Evolutionary conservation across 2,888 invertebrate species (phyloP), one percentile per base, ranked within the genome.

Genomic region (Troides aeacus): DNA sequence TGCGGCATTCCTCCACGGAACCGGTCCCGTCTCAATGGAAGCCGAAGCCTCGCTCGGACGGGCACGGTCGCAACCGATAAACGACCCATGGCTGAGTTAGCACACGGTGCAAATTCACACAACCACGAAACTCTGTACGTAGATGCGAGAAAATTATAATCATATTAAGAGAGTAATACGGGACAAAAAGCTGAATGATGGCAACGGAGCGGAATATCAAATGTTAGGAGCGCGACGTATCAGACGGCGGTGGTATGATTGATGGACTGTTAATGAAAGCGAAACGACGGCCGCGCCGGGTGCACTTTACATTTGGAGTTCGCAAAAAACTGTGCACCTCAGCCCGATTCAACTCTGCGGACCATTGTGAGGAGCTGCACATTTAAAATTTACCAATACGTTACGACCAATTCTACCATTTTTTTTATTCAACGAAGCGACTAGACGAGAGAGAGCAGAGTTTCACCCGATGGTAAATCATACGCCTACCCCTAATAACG

Each of bases 11-110:
- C 90, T 80, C 79, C 79, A 76, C 81, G 79, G 79, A 90, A 91
- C 92, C 91, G 90, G 91, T 91, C 85, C 78, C 71, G 71, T 75
- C 85, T 90, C 89, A 91, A 90, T 91, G 87, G 85, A 84, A 81
- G 86, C 88, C 90, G 88, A 87, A 79, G 77, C 74, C 72, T 74
- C 74, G 75, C 74, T 73, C 70, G 63, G 74, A 67, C 70, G 68
- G 64, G 46, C 50, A 66, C 71, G 58, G 64, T 62, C 66, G 64
- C 81, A 76, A 78, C 75, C 79, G 71, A 85, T 81, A 85, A 66
- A 72, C 78, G 77, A 81, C 83, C 79, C 76, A 84, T 79, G 73
- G 66, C 66, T 64, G 36, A 30, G 69, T 65, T 71, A 60, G 62
- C 10, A 61, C 53, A 79, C 80, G 80, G 81, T 78, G 75, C 77